Evolutionary conservation across 2,797 vertebrate species (phyloP).

Genomic region (Poecilia wingei): DNA sequence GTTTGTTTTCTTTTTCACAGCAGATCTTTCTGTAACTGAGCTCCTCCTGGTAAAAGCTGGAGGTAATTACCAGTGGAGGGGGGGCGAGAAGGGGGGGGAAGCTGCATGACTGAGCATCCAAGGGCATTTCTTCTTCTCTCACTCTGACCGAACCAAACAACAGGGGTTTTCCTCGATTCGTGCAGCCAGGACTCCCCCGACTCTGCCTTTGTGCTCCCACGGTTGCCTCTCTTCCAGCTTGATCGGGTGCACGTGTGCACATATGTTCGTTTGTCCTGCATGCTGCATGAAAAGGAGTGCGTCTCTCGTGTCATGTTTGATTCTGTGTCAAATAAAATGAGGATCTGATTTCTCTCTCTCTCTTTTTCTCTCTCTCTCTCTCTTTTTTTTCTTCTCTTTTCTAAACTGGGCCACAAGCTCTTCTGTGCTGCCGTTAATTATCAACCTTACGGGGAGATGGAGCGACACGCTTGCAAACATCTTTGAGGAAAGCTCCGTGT

Average conservation of each 20-base stretch:
- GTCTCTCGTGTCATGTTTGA: slow-evolving; percentile 56
- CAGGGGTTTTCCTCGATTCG: slow-evolving; percentile 75
- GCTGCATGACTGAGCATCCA: slow-evolving; percentile 75
- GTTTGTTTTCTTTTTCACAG: not conserved
- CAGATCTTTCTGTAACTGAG: slow-evolving; percentile 42
- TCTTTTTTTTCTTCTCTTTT: slow-evolving; percentile 44
- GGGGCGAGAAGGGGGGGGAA: slow-evolving; percentile 47
- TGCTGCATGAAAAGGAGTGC: slow-evolving; percentile 22
- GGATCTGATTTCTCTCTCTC: slow-evolving; percentile 55
- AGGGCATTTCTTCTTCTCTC: slow-evolving; percentile 74
- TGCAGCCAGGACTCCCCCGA: slow-evolving; percentile 70
- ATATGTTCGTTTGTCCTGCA: slow-evolving; percentile 13
- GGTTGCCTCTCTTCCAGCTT: slow-evolving; percentile 2
- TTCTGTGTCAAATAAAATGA: slow-evolving; percentile 70
- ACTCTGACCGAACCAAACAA: slow-evolving; percentile 65
- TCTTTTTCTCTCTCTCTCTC: slow-evolving; percentile 32
- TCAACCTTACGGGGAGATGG: slow-evolving; percentile 67
- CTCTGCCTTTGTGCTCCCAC: slow-evolving; percentile 35
- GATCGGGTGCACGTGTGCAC: not conserved
- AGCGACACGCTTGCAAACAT: slow-evolving; percentile 40
- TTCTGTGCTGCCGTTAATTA: slow-evolving; percentile 73
- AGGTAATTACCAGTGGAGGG: slow-evolving; percentile 75
- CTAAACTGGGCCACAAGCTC: slow-evolving; percentile 77
- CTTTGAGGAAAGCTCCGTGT: slow-evolving; percentile 15
- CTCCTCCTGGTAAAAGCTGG: slow-evolving; percentile 74